Conservation (phyloP, 2,888 invertebrate species). For the Drosophila atripex region DNA sequence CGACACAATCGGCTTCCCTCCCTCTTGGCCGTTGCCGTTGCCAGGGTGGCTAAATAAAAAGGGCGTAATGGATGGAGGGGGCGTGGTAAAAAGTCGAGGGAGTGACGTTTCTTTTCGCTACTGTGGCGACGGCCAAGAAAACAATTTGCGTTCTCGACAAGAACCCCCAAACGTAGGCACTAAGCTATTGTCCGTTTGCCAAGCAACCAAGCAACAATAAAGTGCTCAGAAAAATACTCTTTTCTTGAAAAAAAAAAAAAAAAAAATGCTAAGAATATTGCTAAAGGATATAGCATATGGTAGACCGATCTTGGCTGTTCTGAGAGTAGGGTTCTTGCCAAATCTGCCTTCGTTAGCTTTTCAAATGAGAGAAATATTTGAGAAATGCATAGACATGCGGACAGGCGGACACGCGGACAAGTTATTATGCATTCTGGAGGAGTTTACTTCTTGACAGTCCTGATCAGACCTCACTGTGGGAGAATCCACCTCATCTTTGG, state of each 20-base stretch:
- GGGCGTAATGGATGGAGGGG: constrained; percentile 3
- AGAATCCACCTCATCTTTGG: constrained; percentile 15
- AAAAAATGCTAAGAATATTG: too few species aligned
- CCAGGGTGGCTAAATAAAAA: constrained; percentile 19
- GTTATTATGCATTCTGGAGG: too few species aligned
- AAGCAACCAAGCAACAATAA: constrained; percentile 28
- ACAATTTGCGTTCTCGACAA: constrained; percentile 58
- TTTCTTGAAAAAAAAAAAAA: too few species aligned
- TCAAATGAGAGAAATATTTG: too few species aligned
- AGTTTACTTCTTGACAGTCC: too few species aligned
- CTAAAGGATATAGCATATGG: too few species aligned
- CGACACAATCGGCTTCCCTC: background rate
- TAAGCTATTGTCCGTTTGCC: constrained; percentile 32
- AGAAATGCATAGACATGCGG: too few species aligned
- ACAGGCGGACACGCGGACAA: too few species aligned
- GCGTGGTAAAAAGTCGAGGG: constrained; percentile 7
- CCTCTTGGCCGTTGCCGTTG: constrained; percentile 9
- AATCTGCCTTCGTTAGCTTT: too few species aligned
- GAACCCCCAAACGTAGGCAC: too few species aligned
- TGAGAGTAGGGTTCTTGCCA: too few species aligned
- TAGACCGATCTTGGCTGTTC: too few species aligned
- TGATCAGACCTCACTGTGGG: constrained; percentile 1
- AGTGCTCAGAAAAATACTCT: background rate
- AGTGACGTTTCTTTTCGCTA: constrained; percentile 12
- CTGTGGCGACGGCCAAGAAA: constrained; percentile 57